Conservation (phyloP, 1,140 invertebrate species). For the Tetramorium parvispinum region DNA sequence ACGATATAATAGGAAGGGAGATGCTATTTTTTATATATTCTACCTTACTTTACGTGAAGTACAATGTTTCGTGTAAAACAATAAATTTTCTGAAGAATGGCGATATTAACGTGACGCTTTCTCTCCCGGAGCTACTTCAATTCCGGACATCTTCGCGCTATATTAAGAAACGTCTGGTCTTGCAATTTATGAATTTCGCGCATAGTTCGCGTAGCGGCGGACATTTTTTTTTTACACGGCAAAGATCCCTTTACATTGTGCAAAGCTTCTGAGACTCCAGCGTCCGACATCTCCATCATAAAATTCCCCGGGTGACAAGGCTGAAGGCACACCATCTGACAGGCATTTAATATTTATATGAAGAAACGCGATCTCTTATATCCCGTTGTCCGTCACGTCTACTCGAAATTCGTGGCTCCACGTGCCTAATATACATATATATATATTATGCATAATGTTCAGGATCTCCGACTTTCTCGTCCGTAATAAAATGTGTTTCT, state of each 20-base stretch:
- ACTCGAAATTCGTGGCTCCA: neutral
- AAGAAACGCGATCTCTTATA: neutral
- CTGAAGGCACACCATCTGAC: neutral
- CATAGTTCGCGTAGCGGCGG: neutral
- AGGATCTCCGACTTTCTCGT: neutral
- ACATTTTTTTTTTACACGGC: neutral
- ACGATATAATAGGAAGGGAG: neutral
- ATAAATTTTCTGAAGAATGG: neutral
- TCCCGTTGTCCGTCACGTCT: neutral
- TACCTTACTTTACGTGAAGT: neutral
- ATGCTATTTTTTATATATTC: neutral
- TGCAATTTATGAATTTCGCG: conserved; percentile 3
- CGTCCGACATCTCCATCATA: neutral
- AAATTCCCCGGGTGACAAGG: neutral
- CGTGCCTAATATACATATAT: neutral
- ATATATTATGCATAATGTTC: neutral
- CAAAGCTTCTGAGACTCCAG: neutral
- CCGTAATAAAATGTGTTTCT: neutral
- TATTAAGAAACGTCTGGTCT: neutral
- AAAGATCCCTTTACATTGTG: neutral
- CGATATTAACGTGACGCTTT: neutral
- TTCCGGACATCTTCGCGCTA: neutral
- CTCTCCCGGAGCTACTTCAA: neutral
- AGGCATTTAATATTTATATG: conserved; percentile 4
- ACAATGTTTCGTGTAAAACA: neutral